Conservation (phyloP, 2,113 vertebrate species). For the Atrichornis clamosus region DNA sequence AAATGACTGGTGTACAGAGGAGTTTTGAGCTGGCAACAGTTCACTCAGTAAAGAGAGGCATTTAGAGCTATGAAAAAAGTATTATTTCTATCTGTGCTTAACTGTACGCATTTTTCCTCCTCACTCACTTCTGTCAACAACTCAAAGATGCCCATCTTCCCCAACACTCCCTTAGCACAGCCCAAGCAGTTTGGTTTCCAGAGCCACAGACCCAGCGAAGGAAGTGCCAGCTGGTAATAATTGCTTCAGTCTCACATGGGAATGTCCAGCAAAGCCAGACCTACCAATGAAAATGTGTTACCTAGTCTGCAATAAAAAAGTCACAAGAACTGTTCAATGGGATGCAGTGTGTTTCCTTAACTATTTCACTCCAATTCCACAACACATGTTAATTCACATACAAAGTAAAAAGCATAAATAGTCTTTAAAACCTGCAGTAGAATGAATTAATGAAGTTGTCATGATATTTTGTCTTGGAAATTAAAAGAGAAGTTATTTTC, state of each 20-base stretch:
- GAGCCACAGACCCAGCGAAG: background rate
- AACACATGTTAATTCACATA: background rate
- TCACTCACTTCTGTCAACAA: background rate
- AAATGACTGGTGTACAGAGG: background rate
- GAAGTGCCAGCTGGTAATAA: background rate
- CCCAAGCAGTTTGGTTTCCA: background rate
- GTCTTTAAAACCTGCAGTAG: background rate
- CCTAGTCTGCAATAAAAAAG: background rate
- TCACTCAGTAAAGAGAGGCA: background rate
- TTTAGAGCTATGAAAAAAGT: background rate
- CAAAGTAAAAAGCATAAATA: background rate
- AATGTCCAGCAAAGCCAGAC: background rate
- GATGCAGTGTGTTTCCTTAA: background rate
- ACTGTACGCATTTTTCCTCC: background rate
- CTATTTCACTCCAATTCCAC: background rate
- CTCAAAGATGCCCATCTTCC: background rate
- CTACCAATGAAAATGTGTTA: background rate
- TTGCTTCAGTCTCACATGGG: background rate
- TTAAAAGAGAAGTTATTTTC: background rate
- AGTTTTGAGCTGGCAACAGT: background rate
- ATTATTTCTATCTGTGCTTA: background rate
- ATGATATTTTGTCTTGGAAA: background rate
- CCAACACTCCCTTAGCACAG: background rate
- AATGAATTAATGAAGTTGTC: background rate
- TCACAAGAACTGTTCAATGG: background rate